phyloP scores from a whole-genome alignment of 2,888 invertebrate genomes.

The Kuschelorhynchus macadamiae region DNA sequence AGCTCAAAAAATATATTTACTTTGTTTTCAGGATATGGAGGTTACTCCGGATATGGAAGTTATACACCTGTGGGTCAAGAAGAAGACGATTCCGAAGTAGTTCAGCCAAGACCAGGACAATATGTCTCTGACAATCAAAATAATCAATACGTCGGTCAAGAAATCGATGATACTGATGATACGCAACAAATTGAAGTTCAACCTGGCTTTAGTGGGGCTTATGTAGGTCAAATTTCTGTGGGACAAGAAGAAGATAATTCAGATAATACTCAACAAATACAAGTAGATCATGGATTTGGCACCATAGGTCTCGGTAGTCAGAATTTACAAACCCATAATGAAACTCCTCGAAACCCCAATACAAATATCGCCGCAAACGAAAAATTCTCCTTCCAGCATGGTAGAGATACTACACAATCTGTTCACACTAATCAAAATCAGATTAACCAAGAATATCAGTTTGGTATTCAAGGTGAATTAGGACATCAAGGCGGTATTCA shows the following conservation, averaged over 20 bases:
- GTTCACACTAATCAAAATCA: too few species aligned
- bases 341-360: not conserved
- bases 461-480: too few species aligned
- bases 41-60: conserved; percentile 2
- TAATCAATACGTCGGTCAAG: conserved; percentile 26
- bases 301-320: conserved; percentile 27
- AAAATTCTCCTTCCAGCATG: too few species aligned
- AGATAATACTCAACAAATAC: conserved; percentile 47
- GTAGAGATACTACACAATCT: too few species aligned
- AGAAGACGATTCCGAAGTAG: conserved; percentile 47
- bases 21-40: conserved; percentile 21
- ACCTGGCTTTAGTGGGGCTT: not conserved
- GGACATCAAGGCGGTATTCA: not conserved
- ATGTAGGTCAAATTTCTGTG: not conserved
- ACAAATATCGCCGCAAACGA: not conserved
- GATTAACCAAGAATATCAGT: too few species aligned
- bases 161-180: conserved; percentile 46
- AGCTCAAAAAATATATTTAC: too few species aligned
- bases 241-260: conserved; percentile 46
- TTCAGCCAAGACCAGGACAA: conserved; percentile 22
- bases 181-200: conserved; percentile 46
- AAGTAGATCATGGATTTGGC: conserved; percentile 46
- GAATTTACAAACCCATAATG: not conserved
- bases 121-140: not conserved
- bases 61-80: conserved; percentile 26